Evolutionary conservation across 2,888 invertebrate species (phyloP), one percentile per base, ranked within the genome.

Genomic region (Allygus modestus): DNA sequence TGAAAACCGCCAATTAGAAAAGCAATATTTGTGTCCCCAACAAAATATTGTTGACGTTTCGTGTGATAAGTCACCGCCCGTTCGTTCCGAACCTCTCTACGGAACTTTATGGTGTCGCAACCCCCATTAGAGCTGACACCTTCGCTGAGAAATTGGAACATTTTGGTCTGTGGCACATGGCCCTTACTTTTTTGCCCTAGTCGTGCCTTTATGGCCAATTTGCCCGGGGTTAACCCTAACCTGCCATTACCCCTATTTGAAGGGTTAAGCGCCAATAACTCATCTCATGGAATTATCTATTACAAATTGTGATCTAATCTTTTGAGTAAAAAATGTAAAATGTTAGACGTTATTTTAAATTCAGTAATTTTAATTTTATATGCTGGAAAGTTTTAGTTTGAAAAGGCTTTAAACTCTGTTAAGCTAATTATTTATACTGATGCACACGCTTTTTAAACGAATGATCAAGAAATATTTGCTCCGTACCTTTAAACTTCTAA

Each of bases 71-170:
- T 65, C 2, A 28, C 65, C 65, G 65, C 12, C 28, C 65, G 11
- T 11, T 2, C 20, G 1, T 23, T 23, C 54, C 54, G 15, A 15
- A 51, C 51, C 51, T 15, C 51, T 4, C 2, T 17, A 51, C n/a
- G 58, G 23, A 26, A 4, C 23, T 79, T 79, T 79, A 79, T 79
- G 79, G 79, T 79, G 79, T 79, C 79, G 28, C 58, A 79, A 79
- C 79, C 77, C 58, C 79, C 37, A 79, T 79, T 58, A 79, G 17
- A 17, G n/a, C 58, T 58, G 77, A 77, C 77, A 77, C 77, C 77
- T 73, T 28, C 77, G 41, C n/a, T 46, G 79, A 79, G 28, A 79
- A n/a, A 79, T 79, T 54, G 79, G 79, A 79, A 79, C 28, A 79
- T 37, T 75, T 75, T 12, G 20, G 37, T 0, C 51, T 51, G 46